Evolutionary conservation across 2,888 invertebrate species (phyloP).

Genomic region (Asteroscopus sphinx): DNA sequence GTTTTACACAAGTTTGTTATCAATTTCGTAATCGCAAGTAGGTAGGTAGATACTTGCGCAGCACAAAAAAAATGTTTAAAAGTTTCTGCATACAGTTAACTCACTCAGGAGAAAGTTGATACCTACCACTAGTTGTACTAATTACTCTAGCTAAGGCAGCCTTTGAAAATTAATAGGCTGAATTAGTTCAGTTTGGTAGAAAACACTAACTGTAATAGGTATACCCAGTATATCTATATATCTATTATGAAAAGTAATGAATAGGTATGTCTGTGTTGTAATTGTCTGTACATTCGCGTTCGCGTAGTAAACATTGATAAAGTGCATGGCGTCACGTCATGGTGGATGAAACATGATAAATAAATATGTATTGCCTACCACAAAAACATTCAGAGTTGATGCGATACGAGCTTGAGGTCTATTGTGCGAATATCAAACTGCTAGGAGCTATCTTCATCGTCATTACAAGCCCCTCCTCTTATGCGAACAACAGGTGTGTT

Average conservation of each 20-base stretch:
- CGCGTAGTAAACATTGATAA: conserved; percentile 42
- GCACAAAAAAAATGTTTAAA: background rate
- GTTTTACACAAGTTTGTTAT: conserved; percentile 61
- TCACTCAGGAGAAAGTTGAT: too few species aligned
- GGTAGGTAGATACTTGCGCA: too few species aligned
- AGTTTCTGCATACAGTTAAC: too few species aligned
- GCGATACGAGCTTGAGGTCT: conserved; percentile 57
- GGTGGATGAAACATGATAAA: conserved; percentile 53
- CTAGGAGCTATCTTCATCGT: conserved; percentile 76
- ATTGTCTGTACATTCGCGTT: conserved; percentile 6
- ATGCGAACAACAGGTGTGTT: conserved; percentile 79
- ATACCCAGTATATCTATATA: too few species aligned
- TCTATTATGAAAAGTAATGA: too few species aligned
- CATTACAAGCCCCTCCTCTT: conserved; percentile 75
- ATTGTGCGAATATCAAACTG: conserved; percentile 74
- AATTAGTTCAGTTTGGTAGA: too few species aligned
- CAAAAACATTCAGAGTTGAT: conserved; percentile 54
- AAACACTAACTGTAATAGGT: too few species aligned
- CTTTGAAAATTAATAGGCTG: too few species aligned
- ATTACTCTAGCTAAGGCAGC: too few species aligned
- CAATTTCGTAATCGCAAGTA: conserved; percentile 37
- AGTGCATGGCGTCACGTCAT: conserved; percentile 45
- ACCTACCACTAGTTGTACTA: too few species aligned
- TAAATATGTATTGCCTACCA: conserved; percentile 55
- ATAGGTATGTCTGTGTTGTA: too few species aligned